Conservation (phyloP, 2,888 invertebrate species). For the Biston stratarius region DNA sequence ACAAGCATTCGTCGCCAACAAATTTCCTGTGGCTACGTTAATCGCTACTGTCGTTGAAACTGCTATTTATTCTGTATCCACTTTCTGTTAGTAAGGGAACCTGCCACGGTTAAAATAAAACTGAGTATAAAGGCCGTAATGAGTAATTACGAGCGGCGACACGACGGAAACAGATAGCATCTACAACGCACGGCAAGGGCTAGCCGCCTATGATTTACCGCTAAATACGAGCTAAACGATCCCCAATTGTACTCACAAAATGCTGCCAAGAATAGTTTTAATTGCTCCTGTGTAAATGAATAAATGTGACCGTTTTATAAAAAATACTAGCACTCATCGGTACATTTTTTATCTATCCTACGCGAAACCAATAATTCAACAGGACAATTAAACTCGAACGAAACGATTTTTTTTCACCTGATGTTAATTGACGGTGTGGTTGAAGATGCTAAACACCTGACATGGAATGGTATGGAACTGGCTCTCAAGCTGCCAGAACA, state of each 20-base stretch:
- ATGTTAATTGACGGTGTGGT: too few species aligned
- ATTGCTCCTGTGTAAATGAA: slow-evolving; percentile 16
- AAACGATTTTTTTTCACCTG: too few species aligned
- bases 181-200: slow-evolving; percentile 59
- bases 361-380: too few species aligned
- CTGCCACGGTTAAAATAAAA: slow-evolving; percentile 32
- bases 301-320: slow-evolving; percentile 12
- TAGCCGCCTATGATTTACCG: slow-evolving; percentile 73
- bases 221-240: slow-evolving; percentile 39
- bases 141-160: slow-evolving; percentile 74
- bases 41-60: neutral
- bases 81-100: slow-evolving; percentile 8
- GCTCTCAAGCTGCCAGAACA: too few species aligned
- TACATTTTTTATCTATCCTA: too few species aligned
- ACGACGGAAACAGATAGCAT: slow-evolving; percentile 76
- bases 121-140: slow-evolving; percentile 71
- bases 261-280: slow-evolving; percentile 29
- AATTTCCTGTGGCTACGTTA: too few species aligned
- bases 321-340: slow-evolving; percentile 3
- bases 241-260: slow-evolving; percentile 29
- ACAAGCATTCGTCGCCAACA: too few species aligned
- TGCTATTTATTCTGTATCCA: neutral
- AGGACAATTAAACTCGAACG: too few species aligned
- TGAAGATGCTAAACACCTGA: too few species aligned
- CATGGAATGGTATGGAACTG: too few species aligned